Conservation (phyloP, 2,113 vertebrate species). For the Telmatochromis brachygnathus region DNA sequence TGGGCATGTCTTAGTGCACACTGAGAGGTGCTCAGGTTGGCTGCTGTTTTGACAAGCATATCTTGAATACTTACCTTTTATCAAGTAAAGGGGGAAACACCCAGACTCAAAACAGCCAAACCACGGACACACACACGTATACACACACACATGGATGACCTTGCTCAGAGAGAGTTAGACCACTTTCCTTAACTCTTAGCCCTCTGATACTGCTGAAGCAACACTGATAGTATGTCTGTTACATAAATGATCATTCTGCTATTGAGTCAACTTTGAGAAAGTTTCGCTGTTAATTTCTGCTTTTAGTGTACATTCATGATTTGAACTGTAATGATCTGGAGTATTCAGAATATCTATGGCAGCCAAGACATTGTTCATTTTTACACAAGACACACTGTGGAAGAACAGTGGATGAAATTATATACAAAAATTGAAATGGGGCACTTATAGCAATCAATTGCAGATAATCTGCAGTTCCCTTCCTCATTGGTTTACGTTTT, state of each 20-base stretch:
- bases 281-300: background rate
- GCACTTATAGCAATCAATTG: background rate
- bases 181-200: background rate
- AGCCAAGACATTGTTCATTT: background rate
- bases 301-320: background rate
- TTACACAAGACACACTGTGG: background rate
- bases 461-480: background rate
- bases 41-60: conserved; percentile 59
- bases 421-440: background rate
- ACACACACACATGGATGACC: background rate
- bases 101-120: conserved; percentile 19
- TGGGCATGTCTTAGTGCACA: background rate
- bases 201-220: background rate
- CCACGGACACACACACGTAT: background rate
- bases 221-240: background rate
- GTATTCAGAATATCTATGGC: background rate
- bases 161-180: background rate
- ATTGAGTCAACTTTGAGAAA: background rate
- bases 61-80: conserved; percentile 50
- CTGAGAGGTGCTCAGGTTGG: conserved; percentile 27
- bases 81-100: conserved; percentile 12
- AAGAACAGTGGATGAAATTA: background rate
- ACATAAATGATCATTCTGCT: background rate
- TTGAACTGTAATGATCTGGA: background rate
- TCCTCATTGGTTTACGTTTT: background rate